Percentiles rank a stretch among this genome's conserved stretches.
Evolutionary conservation across 2,888 invertebrate species (phyloP).

Genomic region (Homarus gammarus): DNA sequence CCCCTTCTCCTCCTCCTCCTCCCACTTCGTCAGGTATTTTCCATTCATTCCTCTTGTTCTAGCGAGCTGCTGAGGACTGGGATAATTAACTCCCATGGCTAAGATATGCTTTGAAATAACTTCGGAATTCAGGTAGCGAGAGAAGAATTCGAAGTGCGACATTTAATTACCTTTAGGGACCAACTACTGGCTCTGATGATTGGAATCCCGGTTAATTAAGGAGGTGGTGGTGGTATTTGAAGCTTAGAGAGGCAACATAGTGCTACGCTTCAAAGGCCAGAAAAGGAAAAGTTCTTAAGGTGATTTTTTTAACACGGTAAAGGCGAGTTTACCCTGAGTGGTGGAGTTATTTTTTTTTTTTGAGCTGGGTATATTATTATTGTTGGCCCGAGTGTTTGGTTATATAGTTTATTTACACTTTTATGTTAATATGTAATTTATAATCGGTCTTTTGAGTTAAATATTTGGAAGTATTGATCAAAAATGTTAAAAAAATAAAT

Average conservation of each 20-base stretch:
- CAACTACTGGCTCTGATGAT: slow-evolving; percentile 18
- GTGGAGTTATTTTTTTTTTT: no score
- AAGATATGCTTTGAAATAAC: slow-evolving; percentile 18
- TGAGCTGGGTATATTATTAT: no score
- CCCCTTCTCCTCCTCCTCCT: no score
- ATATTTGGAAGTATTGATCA: no score
- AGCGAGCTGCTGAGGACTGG: neutral
- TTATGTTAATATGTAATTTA: no score
- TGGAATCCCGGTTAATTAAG: slow-evolving; percentile 48
- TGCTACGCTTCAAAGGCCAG: neutral
- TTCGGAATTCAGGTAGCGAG: neutral
- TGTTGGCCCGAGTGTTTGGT: no score
- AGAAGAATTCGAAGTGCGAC: slow-evolving; percentile 16
- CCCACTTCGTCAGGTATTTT: slow-evolving; percentile 6
- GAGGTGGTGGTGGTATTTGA: slow-evolving; percentile 39
- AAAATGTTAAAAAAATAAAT: no score
- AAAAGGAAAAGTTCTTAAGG: neutral
- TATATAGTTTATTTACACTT: no score
- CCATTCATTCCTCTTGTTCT: slow-evolving; percentile 30
- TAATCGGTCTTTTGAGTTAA: no score
- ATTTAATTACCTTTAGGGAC: slow-evolving; percentile 3
- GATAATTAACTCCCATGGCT: slow-evolving; percentile 3
- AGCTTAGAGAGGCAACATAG: slow-evolving; percentile 17
- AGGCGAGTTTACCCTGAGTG: neutral
- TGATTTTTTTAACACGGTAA: neutral